Conservation (phyloP, 2,113 vertebrate genomes). For the Irena cyanogastra region DNA sequence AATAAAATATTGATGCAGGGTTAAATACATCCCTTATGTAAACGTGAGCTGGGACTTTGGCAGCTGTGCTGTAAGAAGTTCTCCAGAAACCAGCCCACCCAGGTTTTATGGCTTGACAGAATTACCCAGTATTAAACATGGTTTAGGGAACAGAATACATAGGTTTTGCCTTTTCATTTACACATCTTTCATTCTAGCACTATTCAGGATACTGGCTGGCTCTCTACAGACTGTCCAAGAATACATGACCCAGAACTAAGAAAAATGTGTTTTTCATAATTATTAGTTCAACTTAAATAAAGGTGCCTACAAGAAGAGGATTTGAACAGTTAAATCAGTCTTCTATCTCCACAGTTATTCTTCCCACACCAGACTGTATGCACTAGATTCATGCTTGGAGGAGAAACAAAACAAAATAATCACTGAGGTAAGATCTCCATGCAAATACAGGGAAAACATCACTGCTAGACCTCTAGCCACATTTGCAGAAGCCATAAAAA, state of each 20-base stretch:
- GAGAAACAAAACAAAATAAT: background rate
- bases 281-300: background rate
- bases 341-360: background rate
- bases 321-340: background rate
- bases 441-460: conserved; percentile 18
- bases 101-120: conserved; percentile 57
- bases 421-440: background rate
- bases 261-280: background rate
- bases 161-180: background rate
- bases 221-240: background rate
- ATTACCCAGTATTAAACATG: conserved; percentile 8
- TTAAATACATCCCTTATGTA: conserved; percentile 24
- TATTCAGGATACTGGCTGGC: background rate
- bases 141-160: background rate
- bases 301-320: background rate
- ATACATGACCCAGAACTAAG: background rate
- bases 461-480: background rate
- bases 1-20: background rate
- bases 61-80: conserved; percentile 21
- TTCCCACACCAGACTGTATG: background rate
- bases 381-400: conserved; percentile 4
- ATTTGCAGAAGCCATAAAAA: conserved; percentile 49
- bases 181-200: background rate
- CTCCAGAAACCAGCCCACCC: conserved; percentile 63
- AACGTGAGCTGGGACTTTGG: background rate